These are phyloP conservation scores for Scaptodrosophila lebanonensis DNA, from an alignment of 1,140 invertebrate genomes.

Conservation along the genomic window DNA sequence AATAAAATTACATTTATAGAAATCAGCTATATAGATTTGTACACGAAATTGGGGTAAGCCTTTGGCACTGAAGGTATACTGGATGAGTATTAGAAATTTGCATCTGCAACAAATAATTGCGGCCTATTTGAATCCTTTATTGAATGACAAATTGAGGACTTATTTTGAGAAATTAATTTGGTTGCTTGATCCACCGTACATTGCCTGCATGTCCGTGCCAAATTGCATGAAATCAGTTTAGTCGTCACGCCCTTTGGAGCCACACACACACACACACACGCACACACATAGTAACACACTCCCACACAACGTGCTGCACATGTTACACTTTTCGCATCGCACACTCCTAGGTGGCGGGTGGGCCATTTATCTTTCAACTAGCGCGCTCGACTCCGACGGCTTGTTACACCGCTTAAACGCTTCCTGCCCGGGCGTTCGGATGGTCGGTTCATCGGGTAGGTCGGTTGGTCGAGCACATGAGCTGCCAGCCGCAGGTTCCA, in stretches of 20 bases:
- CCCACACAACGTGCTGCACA: conserved; percentile 13
- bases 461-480: neutral
- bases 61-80: too few relatives aligned
- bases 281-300: neutral
- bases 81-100: too few relatives aligned
- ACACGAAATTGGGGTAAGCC: too few relatives aligned
- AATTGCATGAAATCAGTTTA: conserved; percentile 74
- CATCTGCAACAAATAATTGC: too few relatives aligned
- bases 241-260: conserved; percentile 27
- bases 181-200: conserved; percentile 58
- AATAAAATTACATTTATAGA: too few relatives aligned
- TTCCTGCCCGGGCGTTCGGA: too few relatives aligned
- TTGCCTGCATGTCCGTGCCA: conserved; percentile 25
- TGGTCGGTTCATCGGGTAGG: too few relatives aligned
- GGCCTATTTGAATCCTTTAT: too few relatives aligned
- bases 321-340: neutral
- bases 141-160: too few relatives aligned
- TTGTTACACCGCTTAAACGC: conserved; percentile 33
- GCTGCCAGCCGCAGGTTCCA: conserved; percentile 1
- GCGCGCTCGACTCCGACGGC: conserved; percentile 9
- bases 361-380: conserved; percentile 68
- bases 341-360: conserved; percentile 30
- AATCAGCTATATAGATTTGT: too few relatives aligned
- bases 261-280: conserved; percentile 11
- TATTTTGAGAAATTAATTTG: too few relatives aligned